Evolutionary conservation across 2,797 vertebrate genomes (phyloP), one percentile per base, ranked within the genome.

Genomic region (Sebastes steindachneri): DNA sequence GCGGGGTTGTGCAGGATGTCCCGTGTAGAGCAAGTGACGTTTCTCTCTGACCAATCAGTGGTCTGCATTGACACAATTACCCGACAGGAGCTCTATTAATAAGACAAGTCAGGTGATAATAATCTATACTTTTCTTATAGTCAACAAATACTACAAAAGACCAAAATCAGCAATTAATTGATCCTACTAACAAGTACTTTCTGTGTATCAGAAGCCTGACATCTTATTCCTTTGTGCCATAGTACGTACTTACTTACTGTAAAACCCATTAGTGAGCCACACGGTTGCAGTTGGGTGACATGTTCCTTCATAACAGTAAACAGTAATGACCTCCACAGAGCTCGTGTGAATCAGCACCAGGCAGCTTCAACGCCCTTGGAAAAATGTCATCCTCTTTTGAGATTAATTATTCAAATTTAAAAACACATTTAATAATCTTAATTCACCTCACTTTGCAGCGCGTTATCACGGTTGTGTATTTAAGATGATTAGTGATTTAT

Each of bases 391-490:
- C 53, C 51, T 63, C 54, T 17, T 48, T 29, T n/a, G 14, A 74
- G 67, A 86, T 74, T 3, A 87, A 78, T 77, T 68, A 81, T 86
- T 86, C 23, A 65, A 75, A 81, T 54, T 51, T 41, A 25, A 80
- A 86, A 86, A 54, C 53, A 0, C 75, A 80, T 82, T 82, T 68
- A 58, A 74, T 74, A 68, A 62, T 82, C 15, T 7, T 11, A 59
- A 80, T 72, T 83, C 48, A 15, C 55, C 63, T 70, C 71, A 11
- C 62, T 80, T 62, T 82, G 69, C 69, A 12, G 60, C 31, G 0
- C 11, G 63, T 83, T 45, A 64, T 59, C 72, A 64, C 4, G 21
- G 29, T 35, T 29, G 59, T 62, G 65, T 70, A 5, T 19, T 83
- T 77, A 58, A 84, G 82, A 79, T 10, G 63, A 85, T 77, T 57